Conservation (phyloP, 2,888 invertebrate genomes). For the Trichacis sp. region DNA sequence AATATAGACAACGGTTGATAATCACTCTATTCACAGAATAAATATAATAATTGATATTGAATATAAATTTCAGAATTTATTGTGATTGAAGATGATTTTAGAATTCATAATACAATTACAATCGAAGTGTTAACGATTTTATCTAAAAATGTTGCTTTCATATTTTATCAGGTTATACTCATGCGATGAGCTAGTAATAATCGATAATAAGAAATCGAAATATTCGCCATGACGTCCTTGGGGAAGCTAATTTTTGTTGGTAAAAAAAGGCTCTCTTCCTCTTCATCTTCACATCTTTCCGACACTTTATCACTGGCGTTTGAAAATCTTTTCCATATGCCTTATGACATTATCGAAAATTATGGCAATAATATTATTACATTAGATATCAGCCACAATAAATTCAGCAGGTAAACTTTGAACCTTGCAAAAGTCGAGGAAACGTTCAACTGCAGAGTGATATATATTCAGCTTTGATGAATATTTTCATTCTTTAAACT, state of each 20-base stretch:
- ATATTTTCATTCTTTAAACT: constrained; percentile 76
- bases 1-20: too few relatives aligned
- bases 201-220: constrained; percentile 33
- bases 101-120: too few relatives aligned
- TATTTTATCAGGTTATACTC: constrained; percentile 42
- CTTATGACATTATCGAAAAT: constrained; percentile 61
- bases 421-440: background rate
- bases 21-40: too few relatives aligned
- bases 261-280: constrained; percentile 54
- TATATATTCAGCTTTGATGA: constrained; percentile 5
- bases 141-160: too few relatives aligned
- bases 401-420: constrained; percentile 57
- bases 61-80: too few relatives aligned
- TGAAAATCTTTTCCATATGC: constrained; percentile 62
- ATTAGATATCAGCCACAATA: constrained; percentile 63
- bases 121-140: too few relatives aligned
- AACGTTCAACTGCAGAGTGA: background rate
- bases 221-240: constrained; percentile 63
- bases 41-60: too few relatives aligned
- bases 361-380: constrained; percentile 54
- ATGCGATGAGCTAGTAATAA: constrained; percentile 44
- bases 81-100: too few relatives aligned
- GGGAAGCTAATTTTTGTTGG: constrained; percentile 63
- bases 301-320: constrained; percentile 61
- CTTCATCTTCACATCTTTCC: constrained; percentile 41